Base-by-base conservation (phyloP, 2,888 invertebrate species). In the Nysson spinosus region DNA sequence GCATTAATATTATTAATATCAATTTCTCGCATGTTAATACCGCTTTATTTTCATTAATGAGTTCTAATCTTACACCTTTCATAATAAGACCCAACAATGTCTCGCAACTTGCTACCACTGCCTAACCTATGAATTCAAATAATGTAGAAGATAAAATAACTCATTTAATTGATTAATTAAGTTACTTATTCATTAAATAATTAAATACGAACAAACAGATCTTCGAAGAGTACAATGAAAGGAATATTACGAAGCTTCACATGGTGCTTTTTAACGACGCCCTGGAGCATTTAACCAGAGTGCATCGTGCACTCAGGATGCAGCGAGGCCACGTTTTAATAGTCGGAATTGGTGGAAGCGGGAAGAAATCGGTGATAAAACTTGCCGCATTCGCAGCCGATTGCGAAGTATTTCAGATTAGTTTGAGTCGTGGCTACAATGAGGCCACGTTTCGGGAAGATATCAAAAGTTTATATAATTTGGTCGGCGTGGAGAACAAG, bases 251-350 rank as follows among this genome's bases (percentile, higher is more conserved):
- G 4, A 93, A 93, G 81, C 89, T 97, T 88, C 92, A 92, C 17
- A 90, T 97, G 69, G 96, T 97, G 0, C 89, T 97, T 17, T 97
- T 97, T 84, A 95, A 97, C 82, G 96, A 97, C 83, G 97, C 96
- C 34, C 87, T 97, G 46, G 96, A 97, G 82, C 97, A 98, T 86
- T 85, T 97, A 80, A 97, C 96, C 0, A 90, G 97, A 39, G 91
- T 96, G 7, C 96, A 97, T 77, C 92, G 97, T 16, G 93, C 93
- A 0, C 88, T 97, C 62, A 90, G 97, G 68, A 93, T 96, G 92
- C 91, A 94, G 81, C 89, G 93, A 68, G 96, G 96, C 0, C 95
- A 97, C 83, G 92, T 93, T 3, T 89, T 97, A 87, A 88, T 97
- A 32, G 93, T 97, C 9, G 97, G 97, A 6, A 94, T 96, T 1